Base-by-base conservation (phyloP, 37 sponge, comb jelly and placozoan species). In the Tethya wilhelma region DNA sequence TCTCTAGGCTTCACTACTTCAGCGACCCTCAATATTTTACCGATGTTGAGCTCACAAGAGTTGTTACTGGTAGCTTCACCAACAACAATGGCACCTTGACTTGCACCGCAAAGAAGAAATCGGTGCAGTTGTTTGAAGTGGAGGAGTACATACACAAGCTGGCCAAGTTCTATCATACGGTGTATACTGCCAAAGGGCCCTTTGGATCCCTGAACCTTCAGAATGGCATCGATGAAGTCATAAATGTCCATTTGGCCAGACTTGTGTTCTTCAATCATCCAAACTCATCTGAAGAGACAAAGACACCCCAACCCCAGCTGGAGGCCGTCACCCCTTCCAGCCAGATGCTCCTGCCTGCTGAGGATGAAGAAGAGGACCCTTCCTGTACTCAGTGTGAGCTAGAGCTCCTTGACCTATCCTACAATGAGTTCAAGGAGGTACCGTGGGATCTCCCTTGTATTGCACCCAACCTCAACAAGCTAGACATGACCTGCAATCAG, bases 401-500 rank as follows among this genome's bases (percentile, higher is more conserved):
- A 53, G 65, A 71, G 26, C 17, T 70, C 11, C 78, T 94, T 26
- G 84, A 94, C 33, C 64, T 94, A 9, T 84, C 91, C 17, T 42
- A 78, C 45, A 94, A 94, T 73, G 26, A 38, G 19, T 90, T 94
- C 65, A 64, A 43, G 12, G 44, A 56, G 33, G 2, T 94, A 23
- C 95, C 95, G 0, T 77, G 74, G 74, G 85, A 87, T 42, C 77
- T 94, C 22, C 74, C 85, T 36, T 94, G 95, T 53, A 39, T 94
- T 9, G 88, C 85, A 3, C 92, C 95, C 44, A 41, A 83, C 33
- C 95, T 94, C 17, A 26, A 77, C 38, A 76, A 80, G 66, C 46
- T 94, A 5, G 65, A 87, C 41, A 17, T 90, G 31, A 65, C 67
- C 12, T 36, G 32, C 45, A 90, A 90, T 55, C 4, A 2, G 2